Evolutionary conservation across 2,888 invertebrate species (phyloP).

Genomic region (Uropetala carovei): DNA sequence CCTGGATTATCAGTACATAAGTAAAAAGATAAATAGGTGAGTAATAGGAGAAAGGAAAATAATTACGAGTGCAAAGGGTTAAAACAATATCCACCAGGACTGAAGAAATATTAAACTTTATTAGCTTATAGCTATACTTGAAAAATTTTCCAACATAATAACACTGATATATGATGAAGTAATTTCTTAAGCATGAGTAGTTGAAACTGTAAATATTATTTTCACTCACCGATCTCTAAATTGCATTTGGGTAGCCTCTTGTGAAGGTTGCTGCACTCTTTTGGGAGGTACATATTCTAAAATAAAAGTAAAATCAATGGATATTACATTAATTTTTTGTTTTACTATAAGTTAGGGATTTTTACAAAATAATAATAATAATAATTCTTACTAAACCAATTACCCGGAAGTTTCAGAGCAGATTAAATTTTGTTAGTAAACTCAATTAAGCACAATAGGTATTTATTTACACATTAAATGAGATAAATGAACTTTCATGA

Average conservation of each 20-base stretch:
- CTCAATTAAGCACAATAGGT: neutral
- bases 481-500: neutral
- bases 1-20: no score
- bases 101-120: no score
- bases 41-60: no score
- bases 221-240: slow-evolving; percentile 46
- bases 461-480: neutral
- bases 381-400: neutral
- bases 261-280: slow-evolving; percentile 66
- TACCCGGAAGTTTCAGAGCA: neutral
- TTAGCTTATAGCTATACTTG: neutral
- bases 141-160: no score
- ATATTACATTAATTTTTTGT: neutral
- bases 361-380: neutral
- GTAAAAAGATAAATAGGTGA: no score
- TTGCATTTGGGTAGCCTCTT: slow-evolving; percentile 46
- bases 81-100: no score
- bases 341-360: neutral
- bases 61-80: no score
- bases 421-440: slow-evolving; percentile 47
- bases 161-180: no score
- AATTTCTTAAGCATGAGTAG: no score
- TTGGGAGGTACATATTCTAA: slow-evolving; percentile 68
- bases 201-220: neutral
- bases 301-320: slow-evolving; percentile 57